These are phyloP conservation scores for Sakesphorus luctuosus DNA, from an alignment of 2,113 vertebrate species.

Conservation along the genomic window DNA sequence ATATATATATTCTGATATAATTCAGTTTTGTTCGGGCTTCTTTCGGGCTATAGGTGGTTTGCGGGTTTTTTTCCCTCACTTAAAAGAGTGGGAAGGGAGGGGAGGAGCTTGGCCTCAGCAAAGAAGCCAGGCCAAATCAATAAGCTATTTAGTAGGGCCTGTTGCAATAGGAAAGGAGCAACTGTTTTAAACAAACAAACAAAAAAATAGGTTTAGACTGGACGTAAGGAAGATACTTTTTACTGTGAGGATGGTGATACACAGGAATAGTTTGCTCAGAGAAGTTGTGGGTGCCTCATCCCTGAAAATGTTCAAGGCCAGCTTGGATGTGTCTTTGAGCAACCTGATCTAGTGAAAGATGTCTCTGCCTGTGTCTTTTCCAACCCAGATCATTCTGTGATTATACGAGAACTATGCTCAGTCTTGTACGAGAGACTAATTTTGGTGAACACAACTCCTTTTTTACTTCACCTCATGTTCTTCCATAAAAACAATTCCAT, in stretches of 20 bases:
- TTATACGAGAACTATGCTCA: background rate
- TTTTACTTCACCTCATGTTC: background rate
- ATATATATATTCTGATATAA: too few relatives aligned
- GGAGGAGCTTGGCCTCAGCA: too few relatives aligned
- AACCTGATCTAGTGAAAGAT: background rate
- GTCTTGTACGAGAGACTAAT: background rate
- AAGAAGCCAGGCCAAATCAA: too few relatives aligned
- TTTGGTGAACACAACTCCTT: background rate
- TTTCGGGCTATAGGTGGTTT: too few relatives aligned
- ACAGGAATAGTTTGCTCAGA: background rate
- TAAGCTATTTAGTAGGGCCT: background rate
- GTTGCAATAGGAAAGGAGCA: background rate
- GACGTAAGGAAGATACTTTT: background rate
- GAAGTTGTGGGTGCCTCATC: fast-evolving
- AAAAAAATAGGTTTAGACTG: background rate
- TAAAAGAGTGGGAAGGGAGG: too few relatives aligned
- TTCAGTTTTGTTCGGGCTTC: too few relatives aligned
- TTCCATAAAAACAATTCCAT: background rate
- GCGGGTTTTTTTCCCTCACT: too few relatives aligned
- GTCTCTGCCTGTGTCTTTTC: background rate
- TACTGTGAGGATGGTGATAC: fast-evolving
- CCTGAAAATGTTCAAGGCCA: fast-evolving
- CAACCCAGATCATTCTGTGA: background rate
- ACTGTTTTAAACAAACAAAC: background rate
- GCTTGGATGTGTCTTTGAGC: background rate